Evolutionary conservation across 2,888 invertebrate species (phyloP), one percentile per base, ranked within the genome.

Genomic region (Slavum lentiscoides): DNA sequence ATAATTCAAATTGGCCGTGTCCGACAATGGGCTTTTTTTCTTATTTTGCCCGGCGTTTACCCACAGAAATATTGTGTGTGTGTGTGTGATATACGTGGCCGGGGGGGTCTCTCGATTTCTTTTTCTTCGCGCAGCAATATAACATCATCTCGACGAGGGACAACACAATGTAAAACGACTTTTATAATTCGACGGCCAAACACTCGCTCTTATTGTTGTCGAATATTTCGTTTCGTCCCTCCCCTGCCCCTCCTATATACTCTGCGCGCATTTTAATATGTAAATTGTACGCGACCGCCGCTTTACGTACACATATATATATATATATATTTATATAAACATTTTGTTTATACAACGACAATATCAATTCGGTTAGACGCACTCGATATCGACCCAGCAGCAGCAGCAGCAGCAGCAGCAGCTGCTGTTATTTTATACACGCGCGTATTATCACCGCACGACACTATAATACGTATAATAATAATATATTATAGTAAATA

Each of bases 1-100:
- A 80, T 80, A 80, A 80, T 80, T 80, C 80, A 80, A 80, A 80
- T 80, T 72, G 80, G 70, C 80, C n/a, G 72, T 30, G 30, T 1
- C 72, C 72, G 64, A 80, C 80, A 80, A 80, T 80, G 58, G 69
- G 72, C 13, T 62, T 55, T 75, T 75, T 75, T 74, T 77, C 62
- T 77, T 49, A 4, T 30, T 30, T 30, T 2, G 30, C 30, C 30
- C 70, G 43, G 43, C 80, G 58, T 64, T 72, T 72, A 72, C 64
- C 39, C 43, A 30, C 30, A 30, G 55, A 80, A 72, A 80, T 64
- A 80, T 80, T 2, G 1, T 30, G 30, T 4, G 30, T 4, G 30
- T 4, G 30, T 4, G 30, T 30, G 30, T 80, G 80, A 80, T 80
- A 80, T 72, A 72, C 43, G 43, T 80, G 55, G 72, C 80, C 80